Percentiles rank a stretch among this genome's conserved stretches.
Evolutionary conservation across 2,888 invertebrate species (phyloP).

Genomic region (Amphipoea lucens): DNA sequence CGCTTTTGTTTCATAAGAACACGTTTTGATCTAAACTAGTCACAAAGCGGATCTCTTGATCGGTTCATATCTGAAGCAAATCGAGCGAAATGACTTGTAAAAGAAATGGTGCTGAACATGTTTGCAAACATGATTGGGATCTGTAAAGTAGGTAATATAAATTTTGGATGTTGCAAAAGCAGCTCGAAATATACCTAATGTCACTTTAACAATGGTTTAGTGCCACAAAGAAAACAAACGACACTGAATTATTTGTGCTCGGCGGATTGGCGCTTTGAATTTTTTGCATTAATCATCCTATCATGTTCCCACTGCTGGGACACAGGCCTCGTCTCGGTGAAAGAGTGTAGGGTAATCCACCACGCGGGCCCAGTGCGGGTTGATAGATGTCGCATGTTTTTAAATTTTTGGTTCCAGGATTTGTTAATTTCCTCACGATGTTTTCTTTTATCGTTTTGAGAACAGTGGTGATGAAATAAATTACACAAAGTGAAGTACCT

Average conservation of each 20-base stretch:
- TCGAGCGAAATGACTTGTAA: conserved; percentile 29
- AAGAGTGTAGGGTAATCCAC: no score
- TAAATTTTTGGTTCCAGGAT: no score
- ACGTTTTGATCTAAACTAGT: conserved; percentile 40
- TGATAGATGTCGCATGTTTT: no score
- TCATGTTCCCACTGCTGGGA: no score
- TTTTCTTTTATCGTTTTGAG: no score
- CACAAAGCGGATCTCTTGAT: conserved; percentile 56
- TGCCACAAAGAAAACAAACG: neutral
- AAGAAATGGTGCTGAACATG: conserved; percentile 14
- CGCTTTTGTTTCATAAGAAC: conserved; percentile 64
- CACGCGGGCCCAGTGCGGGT: no score
- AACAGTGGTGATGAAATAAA: no score
- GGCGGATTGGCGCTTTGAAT: neutral
- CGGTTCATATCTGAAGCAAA: conserved; percentile 29
- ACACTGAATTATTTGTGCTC: neutral
- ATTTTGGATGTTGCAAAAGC: neutral
- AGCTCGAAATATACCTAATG: neutral
- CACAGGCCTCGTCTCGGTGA: no score
- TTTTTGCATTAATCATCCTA: no score
- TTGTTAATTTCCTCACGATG: no score
- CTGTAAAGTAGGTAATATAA: conserved; percentile 3
- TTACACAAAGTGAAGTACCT: no score
- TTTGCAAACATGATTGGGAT: conserved; percentile 22
- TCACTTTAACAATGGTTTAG: no score